phyloP scores from a whole-genome alignment of 1,140 invertebrate species.

The Ceratoteleas bidentatus region DNA sequence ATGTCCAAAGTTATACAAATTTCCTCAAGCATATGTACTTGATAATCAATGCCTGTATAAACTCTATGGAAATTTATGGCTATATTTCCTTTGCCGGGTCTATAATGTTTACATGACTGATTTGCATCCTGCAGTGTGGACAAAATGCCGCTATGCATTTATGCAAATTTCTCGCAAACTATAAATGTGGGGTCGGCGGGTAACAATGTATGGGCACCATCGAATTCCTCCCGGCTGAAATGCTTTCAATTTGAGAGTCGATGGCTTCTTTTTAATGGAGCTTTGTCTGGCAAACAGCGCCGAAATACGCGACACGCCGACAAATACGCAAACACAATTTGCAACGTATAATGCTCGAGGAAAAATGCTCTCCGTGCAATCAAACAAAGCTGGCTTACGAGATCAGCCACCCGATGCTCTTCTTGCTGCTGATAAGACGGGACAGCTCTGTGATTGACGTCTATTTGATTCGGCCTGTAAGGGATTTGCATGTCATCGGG shows the following conservation, averaged over 20 bases:
- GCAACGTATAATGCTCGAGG: too few species aligned
- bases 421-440: conserved; percentile 68
- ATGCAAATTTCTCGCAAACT: conserved; percentile 1
- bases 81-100: not conserved
- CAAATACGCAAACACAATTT: too few species aligned
- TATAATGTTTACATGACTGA: conserved; percentile 1
- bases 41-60: not conserved
- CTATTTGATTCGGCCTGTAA: conserved; percentile 72
- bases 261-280: too few species aligned
- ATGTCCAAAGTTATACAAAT: not conserved
- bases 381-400: conserved; percentile 34
- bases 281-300: too few species aligned
- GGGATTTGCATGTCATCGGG: conserved; percentile 73
- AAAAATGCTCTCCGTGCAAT: not conserved
- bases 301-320: too few species aligned
- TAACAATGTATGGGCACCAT: not conserved
- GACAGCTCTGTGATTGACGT: conserved; percentile 66
- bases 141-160: not conserved
- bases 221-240: not conserved
- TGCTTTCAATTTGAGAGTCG: too few species aligned
- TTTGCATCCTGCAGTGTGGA: not conserved
- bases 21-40: not conserved
- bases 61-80: not conserved
- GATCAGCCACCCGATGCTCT: conserved; percentile 69
- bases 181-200: not conserved